phyloP scores from a whole-genome alignment of 2,797 vertebrate species.

The Pipistrellus pygmaeus region DNA sequence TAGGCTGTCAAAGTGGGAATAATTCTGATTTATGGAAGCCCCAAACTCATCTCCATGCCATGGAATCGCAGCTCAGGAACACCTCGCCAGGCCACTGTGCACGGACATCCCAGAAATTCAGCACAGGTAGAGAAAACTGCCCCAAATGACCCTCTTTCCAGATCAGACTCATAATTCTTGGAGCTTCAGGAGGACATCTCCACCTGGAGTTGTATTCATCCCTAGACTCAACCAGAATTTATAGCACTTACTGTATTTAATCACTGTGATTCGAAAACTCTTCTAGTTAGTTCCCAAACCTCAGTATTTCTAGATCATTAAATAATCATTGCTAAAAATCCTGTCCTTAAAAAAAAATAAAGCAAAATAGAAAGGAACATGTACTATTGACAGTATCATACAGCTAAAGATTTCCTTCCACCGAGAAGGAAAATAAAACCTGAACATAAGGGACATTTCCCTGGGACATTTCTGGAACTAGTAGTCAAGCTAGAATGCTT shows the following conservation, averaged over 20 bases:
- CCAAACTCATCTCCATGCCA: not conserved
- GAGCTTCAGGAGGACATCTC: not conserved
- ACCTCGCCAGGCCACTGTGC: not conserved
- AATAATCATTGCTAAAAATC: not conserved
- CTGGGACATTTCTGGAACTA: not conserved
- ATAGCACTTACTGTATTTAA: rapidly evolving
- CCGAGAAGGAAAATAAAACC: not conserved
- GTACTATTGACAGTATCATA: not conserved
- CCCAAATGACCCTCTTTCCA: not conserved
- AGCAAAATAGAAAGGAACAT: not conserved
- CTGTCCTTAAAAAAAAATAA: not conserved
- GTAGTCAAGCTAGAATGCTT: too few species aligned
- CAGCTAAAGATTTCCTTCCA: not conserved
- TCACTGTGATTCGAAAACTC: not conserved
- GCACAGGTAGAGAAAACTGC: not conserved
- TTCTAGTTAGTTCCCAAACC: not conserved
- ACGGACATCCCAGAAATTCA: not conserved
- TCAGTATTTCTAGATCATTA: not conserved
- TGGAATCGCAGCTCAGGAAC: not conserved
- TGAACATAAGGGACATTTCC: not conserved
- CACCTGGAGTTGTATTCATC: not conserved
- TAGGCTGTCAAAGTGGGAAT: conserved; percentile 26
- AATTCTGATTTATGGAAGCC: conserved; percentile 65
- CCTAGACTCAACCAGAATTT: not conserved
- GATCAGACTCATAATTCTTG: not conserved